Evolutionary conservation across 2,113 vertebrate species (phyloP), one percentile per base, ranked within the genome.

Genomic region (Numida meleagris): DNA sequence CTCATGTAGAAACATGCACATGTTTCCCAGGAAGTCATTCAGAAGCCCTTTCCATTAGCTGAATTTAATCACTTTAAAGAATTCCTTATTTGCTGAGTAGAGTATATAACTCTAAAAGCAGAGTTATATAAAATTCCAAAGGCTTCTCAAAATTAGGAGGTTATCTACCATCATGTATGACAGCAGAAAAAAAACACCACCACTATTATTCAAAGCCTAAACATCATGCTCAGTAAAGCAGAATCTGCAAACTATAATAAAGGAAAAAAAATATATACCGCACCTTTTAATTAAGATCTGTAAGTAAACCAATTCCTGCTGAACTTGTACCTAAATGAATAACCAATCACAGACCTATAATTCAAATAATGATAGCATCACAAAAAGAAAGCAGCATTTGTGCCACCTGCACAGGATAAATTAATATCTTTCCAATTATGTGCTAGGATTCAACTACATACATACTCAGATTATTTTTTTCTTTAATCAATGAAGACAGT

Each of bases 341-440:
- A 96, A 94, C 85, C 94, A 96, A 95, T 95, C 90, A 95, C 85
- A 95, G 94, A 95, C 84, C 90, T 94, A 94, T 97, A 96, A 95
- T 95, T 95, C 86, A 84, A 92, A 88, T 87, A 90, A 91, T 53
- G 81, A 38, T 6, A 96, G 87, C 82, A 95, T 86, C 0, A 10
- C 51, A 81, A 93, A 93, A 82, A 94, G 87, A 90, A 94, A 95
- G 82, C 76, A 95, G 88, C 63, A 92, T 90, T 90, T 86, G 67
- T 71, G 95, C 71, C 89, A 88, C 36, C 82, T 89, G 88, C 85
- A 92, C 45, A 79, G 82, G 77, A 92, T 46, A 94, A 88, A 82
- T 58, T 83, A 91, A 78, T 8, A 68, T 50, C 62, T 88, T 95
- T 66, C 48, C 86, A 61, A 13, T 33, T 86, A 81, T 23, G 36